A percentile compares a stretch with the other conserved stretches of the same genome.
Conservation (phyloP, 2,888 invertebrate genomes). For the Tetramorium bicarinatum region DNA sequence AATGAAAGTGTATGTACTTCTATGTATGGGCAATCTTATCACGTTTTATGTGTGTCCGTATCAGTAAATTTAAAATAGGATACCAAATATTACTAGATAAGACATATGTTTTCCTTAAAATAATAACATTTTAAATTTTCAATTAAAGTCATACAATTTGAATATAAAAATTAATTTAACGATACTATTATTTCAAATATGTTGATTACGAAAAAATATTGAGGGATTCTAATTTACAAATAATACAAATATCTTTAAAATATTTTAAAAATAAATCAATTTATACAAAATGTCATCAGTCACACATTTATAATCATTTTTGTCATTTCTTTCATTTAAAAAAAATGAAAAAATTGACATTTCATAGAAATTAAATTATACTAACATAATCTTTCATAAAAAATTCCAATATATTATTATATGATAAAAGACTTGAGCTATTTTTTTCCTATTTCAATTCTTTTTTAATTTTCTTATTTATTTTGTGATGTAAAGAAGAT, state of each 20-base stretch:
- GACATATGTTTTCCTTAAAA: neutral
- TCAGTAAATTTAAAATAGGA: neutral
- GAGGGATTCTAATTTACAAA: neutral
- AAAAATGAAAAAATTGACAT: neutral
- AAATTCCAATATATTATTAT: neutral
- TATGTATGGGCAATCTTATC: neutral
- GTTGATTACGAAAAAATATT: neutral
- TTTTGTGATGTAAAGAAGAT: neutral
- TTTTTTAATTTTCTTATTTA: neutral
- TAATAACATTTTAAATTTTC: neutral
- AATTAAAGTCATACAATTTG: neutral
- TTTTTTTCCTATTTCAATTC: neutral
- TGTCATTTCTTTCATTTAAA: neutral
- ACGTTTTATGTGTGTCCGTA: neutral
- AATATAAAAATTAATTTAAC: conserved; percentile 12
- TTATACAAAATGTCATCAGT: neutral
- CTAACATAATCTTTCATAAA: neutral
- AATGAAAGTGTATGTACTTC: neutral
- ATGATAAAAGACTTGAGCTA: neutral
- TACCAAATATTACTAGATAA: neutral
- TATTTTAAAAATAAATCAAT: neutral
- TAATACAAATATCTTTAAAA: neutral
- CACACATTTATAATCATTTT: neutral
- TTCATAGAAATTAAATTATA: neutral
- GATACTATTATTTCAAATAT: neutral